These are phyloP conservation scores for Coptodon rendalli DNA, from an alignment of 2,113 vertebrate genomes.

Conservation along the genomic window DNA sequence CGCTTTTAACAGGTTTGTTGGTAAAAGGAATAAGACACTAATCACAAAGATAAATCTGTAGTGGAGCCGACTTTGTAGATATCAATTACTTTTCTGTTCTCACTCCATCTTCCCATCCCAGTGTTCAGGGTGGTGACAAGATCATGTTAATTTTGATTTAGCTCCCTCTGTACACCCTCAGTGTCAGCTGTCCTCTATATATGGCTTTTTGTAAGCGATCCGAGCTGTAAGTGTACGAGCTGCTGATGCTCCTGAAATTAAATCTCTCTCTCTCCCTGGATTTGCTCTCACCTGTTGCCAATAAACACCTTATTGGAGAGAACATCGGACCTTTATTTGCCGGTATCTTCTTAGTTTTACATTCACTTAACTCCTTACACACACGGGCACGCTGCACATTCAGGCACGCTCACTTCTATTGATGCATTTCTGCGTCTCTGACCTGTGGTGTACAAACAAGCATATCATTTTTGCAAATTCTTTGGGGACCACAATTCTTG, in stretches of 20 bases:
- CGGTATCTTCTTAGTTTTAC: neutral
- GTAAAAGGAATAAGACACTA: neutral
- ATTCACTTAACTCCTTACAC: neutral
- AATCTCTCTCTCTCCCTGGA: constrained; percentile 35
- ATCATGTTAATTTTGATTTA: constrained; percentile 48
- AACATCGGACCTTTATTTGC: neutral
- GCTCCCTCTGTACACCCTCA: neutral
- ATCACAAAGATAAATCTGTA: neutral
- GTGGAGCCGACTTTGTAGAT: neutral
- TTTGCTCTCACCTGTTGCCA: constrained; percentile 53
- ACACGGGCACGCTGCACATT: neutral
- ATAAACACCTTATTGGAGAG: constrained; percentile 45
- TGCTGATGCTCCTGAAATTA: constrained; percentile 62
- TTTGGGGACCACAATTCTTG: neutral
- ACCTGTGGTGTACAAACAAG: neutral
- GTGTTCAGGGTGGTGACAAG: constrained; percentile 35
- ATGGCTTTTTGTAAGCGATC: constrained; percentile 48
- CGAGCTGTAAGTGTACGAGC: constrained; percentile 15
- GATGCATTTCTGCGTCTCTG: neutral
- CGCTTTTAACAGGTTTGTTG: neutral
- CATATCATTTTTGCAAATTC: constrained; percentile 10
- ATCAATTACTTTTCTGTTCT: neutral
- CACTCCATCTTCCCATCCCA: neutral
- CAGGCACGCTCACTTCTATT: neutral
- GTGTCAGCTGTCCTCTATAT: constrained; percentile 52